These are phyloP conservation scores for Hydrozoanthus gracilis DNA, from an alignment of 92 coral and sea anemone species.

Conservation along the genomic window DNA sequence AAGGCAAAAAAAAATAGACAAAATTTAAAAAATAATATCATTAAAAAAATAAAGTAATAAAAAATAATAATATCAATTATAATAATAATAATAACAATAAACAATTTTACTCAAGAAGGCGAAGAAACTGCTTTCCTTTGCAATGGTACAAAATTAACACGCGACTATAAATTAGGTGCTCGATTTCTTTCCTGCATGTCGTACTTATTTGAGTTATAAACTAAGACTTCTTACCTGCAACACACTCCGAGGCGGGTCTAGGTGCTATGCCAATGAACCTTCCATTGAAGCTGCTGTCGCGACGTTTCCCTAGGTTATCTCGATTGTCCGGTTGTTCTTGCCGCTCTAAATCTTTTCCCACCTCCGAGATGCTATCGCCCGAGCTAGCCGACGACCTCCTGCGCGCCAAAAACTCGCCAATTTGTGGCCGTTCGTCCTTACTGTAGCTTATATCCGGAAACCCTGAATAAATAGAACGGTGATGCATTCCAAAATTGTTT, in stretches of 20 bases:
- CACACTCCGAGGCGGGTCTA: constrained; percentile 39
- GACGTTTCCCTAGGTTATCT: constrained; percentile 23
- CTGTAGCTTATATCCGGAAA: background rate
- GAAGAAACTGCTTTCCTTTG: background rate
- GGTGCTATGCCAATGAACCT: constrained; percentile 70
- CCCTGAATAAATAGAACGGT: background rate
- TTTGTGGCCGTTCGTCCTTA: background rate
- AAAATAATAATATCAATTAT: too few relatives aligned
- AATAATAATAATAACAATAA: background rate
- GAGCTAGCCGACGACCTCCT: constrained; percentile 27
- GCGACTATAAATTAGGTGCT: too few relatives aligned
- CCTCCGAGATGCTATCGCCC: constrained; percentile 15
- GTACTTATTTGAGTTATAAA: background rate
- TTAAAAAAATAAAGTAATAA: too few relatives aligned
- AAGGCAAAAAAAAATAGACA: too few relatives aligned
- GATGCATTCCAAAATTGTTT: background rate
- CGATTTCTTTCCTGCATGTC: too few relatives aligned
- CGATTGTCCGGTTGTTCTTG: background rate
- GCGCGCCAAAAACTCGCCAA: background rate
- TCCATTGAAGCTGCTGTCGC: constrained; percentile 46
- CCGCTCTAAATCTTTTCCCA: background rate
- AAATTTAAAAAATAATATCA: too few relatives aligned
- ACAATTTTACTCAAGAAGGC: background rate
- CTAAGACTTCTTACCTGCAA: constrained; percentile 47
- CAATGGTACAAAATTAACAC: too few relatives aligned